A percentile compares a stretch with the other conserved stretches of the same genome.
Evolutionary conservation across 2,888 invertebrate genomes (phyloP).

Genomic region (Chalcosyrphus nemorum): DNA sequence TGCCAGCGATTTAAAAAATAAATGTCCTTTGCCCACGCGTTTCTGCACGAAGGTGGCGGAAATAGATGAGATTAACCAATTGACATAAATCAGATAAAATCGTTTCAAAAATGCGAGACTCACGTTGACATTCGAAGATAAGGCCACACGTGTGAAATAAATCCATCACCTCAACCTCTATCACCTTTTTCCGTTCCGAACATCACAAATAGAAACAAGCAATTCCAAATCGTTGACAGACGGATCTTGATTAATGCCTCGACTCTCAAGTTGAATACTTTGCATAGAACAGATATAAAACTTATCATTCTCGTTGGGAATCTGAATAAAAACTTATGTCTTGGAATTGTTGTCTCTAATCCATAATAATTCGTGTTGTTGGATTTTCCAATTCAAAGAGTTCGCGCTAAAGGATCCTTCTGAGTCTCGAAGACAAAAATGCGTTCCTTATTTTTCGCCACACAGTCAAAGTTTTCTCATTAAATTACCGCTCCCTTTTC

Average conservation of each 20-base stretch:
- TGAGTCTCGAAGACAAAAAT: not conserved
- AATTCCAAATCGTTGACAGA: not conserved
- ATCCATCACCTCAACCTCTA: not conserved
- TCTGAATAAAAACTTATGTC: not conserved
- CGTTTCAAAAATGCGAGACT: not conserved
- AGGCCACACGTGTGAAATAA: not conserved
- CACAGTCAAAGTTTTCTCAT: slow-evolving; percentile 27
- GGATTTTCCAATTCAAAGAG: not conserved
- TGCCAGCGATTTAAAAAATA: too few species aligned
- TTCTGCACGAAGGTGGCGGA: not conserved
- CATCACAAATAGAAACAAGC: not conserved
- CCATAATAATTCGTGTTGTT: not conserved
- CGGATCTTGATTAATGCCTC: not conserved
- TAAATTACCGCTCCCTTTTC: slow-evolving; percentile 18
- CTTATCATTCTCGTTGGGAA: not conserved
- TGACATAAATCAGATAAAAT: not conserved
- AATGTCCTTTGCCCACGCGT: not conserved
- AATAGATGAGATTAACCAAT: not conserved
- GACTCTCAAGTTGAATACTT: not conserved
- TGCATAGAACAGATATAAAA: not conserved
- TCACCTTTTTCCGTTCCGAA: not conserved
- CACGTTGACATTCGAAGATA: not conserved
- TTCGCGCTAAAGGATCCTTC: not conserved
- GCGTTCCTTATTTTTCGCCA: not conserved
- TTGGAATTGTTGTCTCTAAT: not conserved